Conservation (phyloP, 2,888 invertebrate genomes). For the Mythimna loreyi region DNA sequence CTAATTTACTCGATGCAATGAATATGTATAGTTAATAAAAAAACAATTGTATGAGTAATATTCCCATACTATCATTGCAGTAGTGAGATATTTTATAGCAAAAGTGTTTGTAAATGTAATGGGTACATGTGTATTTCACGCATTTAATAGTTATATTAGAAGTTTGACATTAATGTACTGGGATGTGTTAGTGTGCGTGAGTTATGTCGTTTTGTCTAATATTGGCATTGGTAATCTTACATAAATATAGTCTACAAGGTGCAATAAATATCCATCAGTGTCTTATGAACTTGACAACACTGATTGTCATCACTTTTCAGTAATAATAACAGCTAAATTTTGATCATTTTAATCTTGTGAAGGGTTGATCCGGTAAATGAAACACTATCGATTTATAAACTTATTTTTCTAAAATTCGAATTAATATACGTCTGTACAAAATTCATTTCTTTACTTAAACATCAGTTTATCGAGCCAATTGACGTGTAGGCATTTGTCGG, state of each 20-base stretch:
- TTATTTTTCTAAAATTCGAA: no score
- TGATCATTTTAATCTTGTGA: no score
- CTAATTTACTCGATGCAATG: conserved; percentile 74
- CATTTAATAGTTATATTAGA: conserved; percentile 87
- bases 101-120: conserved; percentile 77
- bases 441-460: no score
- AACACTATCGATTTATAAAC: no score
- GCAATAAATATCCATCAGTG: not conserved
- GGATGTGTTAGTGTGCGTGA: conserved; percentile 86
- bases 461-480: no score
- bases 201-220: conserved; percentile 66
- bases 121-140: conserved; percentile 83
- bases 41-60: conserved; percentile 59
- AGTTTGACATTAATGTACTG: conserved; percentile 77
- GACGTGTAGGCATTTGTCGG: no score
- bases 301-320: not conserved
- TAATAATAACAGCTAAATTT: no score
- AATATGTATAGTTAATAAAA: conserved; percentile 70
- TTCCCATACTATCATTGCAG: conserved; percentile 75
- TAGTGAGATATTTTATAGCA: conserved; percentile 83
- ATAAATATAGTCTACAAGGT: conserved; percentile 26
- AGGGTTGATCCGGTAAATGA: no score
- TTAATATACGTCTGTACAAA: no score
- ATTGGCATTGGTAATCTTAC: conserved; percentile 71
- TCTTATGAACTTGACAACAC: not conserved